These are phyloP conservation scores for Peromyscus melanophrys DNA, from an alignment of 2,797 vertebrate genomes.

Conservation along the genomic window DNA sequence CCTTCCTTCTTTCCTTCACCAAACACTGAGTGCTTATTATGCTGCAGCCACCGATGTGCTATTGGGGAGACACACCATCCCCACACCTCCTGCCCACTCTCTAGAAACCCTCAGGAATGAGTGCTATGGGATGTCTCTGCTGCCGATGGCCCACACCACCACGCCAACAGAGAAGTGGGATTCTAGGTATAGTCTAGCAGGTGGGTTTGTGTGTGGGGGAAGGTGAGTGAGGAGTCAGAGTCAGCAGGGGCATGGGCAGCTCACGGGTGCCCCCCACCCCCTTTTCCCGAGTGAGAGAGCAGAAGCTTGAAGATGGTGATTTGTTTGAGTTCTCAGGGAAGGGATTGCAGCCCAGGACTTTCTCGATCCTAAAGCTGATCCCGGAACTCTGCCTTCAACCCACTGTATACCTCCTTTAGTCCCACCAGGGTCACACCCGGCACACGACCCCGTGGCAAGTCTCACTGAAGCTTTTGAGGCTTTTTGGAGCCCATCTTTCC, in stretches of 20 bases:
- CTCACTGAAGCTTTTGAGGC: not conserved
- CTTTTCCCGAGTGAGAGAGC: not conserved
- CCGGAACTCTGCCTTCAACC: not conserved
- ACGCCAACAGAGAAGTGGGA: not conserved
- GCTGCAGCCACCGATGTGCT: not conserved
- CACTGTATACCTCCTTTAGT: not conserved
- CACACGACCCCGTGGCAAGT: not conserved
- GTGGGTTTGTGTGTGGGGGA: not conserved
- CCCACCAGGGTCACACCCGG: not conserved
- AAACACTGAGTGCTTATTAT: not conserved
- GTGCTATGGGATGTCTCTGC: not conserved
- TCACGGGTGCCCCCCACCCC: not conserved
- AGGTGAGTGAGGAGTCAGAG: not conserved
- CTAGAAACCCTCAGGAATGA: not conserved
- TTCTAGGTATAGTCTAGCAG: not conserved
- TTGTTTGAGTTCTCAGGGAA: not conserved
- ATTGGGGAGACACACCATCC: not conserved
- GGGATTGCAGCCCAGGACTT: not conserved
- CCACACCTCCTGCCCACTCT: not conserved
- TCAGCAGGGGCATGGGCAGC: not conserved
- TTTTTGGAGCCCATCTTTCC: not conserved
- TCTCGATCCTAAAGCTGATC: not conserved
- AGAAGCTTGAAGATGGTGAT: not conserved
- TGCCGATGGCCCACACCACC: not conserved
- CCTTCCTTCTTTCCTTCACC: not conserved